Conservation (phyloP, 2,888 invertebrate species). For the Spilosoma lubricipeda region DNA sequence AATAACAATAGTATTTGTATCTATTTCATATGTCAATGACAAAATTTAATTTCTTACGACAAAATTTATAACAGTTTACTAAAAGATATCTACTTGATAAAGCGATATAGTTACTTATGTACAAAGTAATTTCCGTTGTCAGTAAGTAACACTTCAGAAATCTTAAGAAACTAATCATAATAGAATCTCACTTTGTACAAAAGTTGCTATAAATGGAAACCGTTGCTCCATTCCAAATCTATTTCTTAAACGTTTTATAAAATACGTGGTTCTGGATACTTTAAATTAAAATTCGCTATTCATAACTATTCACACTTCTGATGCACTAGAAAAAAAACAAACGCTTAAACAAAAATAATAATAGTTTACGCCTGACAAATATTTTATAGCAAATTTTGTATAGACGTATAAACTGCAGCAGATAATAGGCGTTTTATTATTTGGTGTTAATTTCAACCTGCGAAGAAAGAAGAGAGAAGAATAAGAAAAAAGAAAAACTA, state of each 20-base stretch:
- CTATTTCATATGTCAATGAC: background rate
- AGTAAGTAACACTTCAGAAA: background rate
- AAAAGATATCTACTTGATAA: background rate
- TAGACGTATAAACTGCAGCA: background rate
- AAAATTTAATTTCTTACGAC: background rate
- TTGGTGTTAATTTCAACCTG: background rate
- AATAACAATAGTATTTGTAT: background rate
- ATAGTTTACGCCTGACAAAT: background rate
- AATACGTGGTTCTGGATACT: too few species aligned
- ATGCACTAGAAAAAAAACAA: background rate
- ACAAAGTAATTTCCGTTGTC: background rate
- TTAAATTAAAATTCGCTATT: too few species aligned
- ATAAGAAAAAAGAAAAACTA: conserved; percentile 38
- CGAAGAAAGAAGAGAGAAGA: conserved; percentile 26
- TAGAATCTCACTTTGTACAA: background rate
- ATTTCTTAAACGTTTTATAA: background rate
- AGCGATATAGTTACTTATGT: background rate
- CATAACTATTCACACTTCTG: background rate
- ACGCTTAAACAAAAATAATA: background rate
- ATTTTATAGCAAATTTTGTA: conserved; percentile 1
- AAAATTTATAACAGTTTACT: background rate
- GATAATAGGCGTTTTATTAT: background rate
- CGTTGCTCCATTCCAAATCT: background rate
- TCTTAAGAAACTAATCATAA: background rate
- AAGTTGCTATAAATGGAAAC: background rate